Evolutionary conservation across 1,140 invertebrate species (phyloP), one percentile per base, ranked within the genome.

Genomic region (Aphelenchoides fujianensis): DNA sequence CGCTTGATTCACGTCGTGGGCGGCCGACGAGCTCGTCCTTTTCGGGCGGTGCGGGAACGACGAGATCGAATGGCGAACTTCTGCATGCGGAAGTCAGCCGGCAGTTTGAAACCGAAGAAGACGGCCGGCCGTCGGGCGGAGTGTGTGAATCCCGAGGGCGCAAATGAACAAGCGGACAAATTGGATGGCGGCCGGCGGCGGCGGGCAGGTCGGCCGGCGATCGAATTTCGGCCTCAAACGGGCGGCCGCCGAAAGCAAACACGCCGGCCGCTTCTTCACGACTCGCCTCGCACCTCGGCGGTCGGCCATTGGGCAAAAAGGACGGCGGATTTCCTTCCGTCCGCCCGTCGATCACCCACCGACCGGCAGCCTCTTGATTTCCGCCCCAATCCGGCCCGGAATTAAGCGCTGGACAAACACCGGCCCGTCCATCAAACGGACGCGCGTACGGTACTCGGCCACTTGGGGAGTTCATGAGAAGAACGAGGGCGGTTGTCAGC

Each of bases 391-490:
- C 23, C n/a, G n/a, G n/a, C 12, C 41, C 41, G 41, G 23, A 48
- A 48, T 48, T 48, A 48, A 48, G 41, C 41, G 41, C 41, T 48
- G 41, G 23, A 48, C 41, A 48, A 48, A 48, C 41, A 48, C 23
- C 23, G 12, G 41, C n/a, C n/a, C n/a, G n/a, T n/a, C n/a, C n/a
- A n/a, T n/a, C n/a, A n/a, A n/a, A n/a, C 41, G 41, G 41, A 48
- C 41, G 41, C n/a, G n/a, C n/a, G n/a, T n/a, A n/a, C n/a, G n/a
- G n/a, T n/a, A n/a, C n/a, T n/a, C n/a, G n/a, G n/a, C 23, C 41
- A 48, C 12, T 23, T 48, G 41, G 12, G 12, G 23, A 48, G 41
- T 48, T 48, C 12, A 48, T 48, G 41, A 48, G 12, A 48, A 12
- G 41, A 48, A 48, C 23, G 41, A 48, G 41, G 23, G 23, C 41